Evolutionary conservation across 2,888 invertebrate species (phyloP).

Genomic region (Acrobasis repandana): DNA sequence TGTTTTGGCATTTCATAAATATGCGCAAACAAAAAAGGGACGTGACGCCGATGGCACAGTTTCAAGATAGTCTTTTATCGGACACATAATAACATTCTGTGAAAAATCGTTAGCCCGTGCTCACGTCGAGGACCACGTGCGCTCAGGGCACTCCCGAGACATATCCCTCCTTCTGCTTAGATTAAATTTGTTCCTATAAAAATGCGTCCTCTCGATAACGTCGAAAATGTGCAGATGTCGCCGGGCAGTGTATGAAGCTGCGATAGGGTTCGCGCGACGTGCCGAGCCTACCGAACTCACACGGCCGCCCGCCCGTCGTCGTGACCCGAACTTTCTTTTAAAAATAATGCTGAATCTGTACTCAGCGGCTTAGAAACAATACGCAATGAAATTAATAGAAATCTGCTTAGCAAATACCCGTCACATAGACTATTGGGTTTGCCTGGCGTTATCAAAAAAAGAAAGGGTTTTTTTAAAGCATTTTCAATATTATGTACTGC

Average conservation of each 20-base stretch:
- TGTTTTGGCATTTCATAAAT: constrained; percentile 31
- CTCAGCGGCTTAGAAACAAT: constrained; percentile 27
- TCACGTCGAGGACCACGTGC: constrained; percentile 70
- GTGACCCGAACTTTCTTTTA: constrained; percentile 24
- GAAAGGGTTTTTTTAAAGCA: too few relatives aligned
- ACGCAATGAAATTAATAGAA: too few relatives aligned
- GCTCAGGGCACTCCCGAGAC: constrained; percentile 70
- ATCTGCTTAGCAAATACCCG: too few relatives aligned
- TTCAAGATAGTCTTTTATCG: constrained; percentile 65
- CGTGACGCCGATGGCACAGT: constrained; percentile 50
- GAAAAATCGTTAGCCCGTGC: constrained; percentile 71
- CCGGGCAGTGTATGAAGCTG: constrained; percentile 70
- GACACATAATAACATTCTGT: constrained; percentile 67
- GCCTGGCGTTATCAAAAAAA: too few relatives aligned
- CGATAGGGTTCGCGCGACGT: constrained; percentile 68
- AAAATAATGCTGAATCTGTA: constrained; percentile 48
- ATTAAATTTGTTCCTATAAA: constrained; percentile 80
- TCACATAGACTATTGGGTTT: too few relatives aligned
- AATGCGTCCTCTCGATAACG: constrained; percentile 76
- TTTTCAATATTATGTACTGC: too few relatives aligned
- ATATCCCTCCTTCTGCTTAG: constrained; percentile 76
- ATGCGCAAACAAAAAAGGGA: constrained; percentile 48
- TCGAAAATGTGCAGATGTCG: constrained; percentile 76
- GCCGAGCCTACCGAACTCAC: constrained; percentile 61
- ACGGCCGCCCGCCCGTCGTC: constrained; percentile 23